Conservation (phyloP, 1,140 invertebrate species). For the Augochlora pura region DNA sequence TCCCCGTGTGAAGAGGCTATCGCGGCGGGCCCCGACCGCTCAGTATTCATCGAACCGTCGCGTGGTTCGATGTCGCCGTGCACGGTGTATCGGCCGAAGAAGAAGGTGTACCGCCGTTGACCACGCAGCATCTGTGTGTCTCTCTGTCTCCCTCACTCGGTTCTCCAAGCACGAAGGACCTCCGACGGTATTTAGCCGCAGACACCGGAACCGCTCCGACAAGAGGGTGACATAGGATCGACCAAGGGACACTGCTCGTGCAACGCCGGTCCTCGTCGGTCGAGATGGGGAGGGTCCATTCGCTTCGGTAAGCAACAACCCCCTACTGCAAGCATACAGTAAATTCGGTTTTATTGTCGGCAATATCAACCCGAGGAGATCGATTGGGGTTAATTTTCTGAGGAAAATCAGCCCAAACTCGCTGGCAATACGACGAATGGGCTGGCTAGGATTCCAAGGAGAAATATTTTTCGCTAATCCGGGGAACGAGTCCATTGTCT, state of each 20-base stretch:
- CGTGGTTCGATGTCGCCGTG: constrained; percentile 49
- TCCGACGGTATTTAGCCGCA: not conserved
- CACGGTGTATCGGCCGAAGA: constrained; percentile 12
- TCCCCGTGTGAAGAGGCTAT: constrained; percentile 62
- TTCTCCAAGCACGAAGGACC: no score
- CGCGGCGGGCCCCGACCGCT: constrained; percentile 51
- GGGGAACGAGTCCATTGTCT: no score
- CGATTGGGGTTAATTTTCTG: no score
- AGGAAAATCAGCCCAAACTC: no score
- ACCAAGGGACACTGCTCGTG: not conserved
- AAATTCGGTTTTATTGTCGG: no score
- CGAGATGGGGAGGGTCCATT: constrained; percentile 43
- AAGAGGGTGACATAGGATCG: no score
- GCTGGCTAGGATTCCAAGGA: no score
- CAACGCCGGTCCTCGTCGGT: not conserved
- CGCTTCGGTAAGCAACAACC: constrained; percentile 42
- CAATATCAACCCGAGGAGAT: no score
- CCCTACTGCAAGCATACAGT: not conserved
- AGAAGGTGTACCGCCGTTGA: constrained; percentile 7
- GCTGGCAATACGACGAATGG: no score
- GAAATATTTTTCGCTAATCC: no score
- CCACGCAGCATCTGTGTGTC: not conserved
- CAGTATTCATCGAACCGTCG: constrained; percentile 62
- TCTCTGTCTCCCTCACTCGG: no score
- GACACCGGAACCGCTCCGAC: not conserved